Evolutionary conservation across 2,888 invertebrate genomes (phyloP).

Genomic region (Drosophila anomalipes): DNA sequence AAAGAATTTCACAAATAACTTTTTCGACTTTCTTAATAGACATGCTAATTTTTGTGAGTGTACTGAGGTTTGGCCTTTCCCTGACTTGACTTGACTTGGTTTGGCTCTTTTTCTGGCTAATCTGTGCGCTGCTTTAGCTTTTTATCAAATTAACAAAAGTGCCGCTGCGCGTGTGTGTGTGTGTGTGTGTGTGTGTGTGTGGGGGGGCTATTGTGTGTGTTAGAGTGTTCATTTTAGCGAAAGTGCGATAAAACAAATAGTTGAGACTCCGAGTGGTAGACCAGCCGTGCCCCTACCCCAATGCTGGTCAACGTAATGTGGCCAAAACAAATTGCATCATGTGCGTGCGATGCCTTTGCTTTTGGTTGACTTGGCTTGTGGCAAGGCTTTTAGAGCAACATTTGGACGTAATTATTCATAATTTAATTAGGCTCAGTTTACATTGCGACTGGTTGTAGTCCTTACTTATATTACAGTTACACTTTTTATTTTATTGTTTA

Average conservation of each 20-base stretch:
- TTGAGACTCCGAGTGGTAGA: slow-evolving; percentile 38
- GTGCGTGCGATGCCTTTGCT: slow-evolving; percentile 72
- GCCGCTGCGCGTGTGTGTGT: slow-evolving; percentile 45
- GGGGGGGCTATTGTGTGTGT: slow-evolving; percentile 24
- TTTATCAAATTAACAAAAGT: slow-evolving; percentile 84
- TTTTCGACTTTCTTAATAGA: neutral
- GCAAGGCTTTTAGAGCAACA: slow-evolving; percentile 60
- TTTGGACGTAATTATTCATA: slow-evolving; percentile 80
- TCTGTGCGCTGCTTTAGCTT: slow-evolving; percentile 74
- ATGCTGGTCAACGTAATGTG: slow-evolving; percentile 51
- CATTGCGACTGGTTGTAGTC: slow-evolving; percentile 57
- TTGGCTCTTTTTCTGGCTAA: slow-evolving; percentile 59
- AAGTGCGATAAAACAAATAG: slow-evolving; percentile 84
- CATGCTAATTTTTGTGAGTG: slow-evolving; percentile 30
- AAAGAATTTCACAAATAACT: rapidly evolving
- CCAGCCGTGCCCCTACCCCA: neutral
- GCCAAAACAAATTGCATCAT: slow-evolving; percentile 81
- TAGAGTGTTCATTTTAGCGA: slow-evolving; percentile 78
- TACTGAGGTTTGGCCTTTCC: slow-evolving; percentile 34
- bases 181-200: slow-evolving; percentile 6
- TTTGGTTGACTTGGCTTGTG: slow-evolving; percentile 20
- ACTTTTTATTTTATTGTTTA: slow-evolving; percentile 17
- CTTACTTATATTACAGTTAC: slow-evolving; percentile 44
- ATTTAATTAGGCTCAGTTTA: slow-evolving; percentile 83
- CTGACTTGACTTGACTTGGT: slow-evolving; percentile 31